Evolutionary conservation across 2,113 vertebrate species (phyloP), one percentile per base, ranked within the genome.

Genomic region (Chionomys nivalis): DNA sequence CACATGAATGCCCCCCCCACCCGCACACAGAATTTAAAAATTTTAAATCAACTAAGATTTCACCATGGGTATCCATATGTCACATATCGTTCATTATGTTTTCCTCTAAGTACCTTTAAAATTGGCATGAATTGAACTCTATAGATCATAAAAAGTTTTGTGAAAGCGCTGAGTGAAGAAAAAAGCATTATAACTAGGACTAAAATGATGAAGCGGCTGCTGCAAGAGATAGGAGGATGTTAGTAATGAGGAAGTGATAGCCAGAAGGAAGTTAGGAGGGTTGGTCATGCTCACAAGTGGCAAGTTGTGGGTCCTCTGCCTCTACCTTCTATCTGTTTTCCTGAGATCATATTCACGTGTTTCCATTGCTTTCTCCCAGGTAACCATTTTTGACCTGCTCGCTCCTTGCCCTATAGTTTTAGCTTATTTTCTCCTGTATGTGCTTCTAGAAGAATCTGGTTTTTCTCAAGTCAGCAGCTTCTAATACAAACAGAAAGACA

Each of bases 21-120:
- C 26, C 1, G 1, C 44, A 33, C 76, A 77, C 26, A 78, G 44
- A 76, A 42, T 76, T 63, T 93, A 21, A 49, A 49, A 70, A 47
- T 49, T 78, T 95, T 85, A 92, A 94, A 87, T 33, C 42, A 93
- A 33, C 49, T 81, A n/a, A 91, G 21, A 81, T 94, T 79, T 94
- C 31, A 88, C 33, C 63, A 75, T 90, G 66, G 24, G 47, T 66
- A 96, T 86, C 65, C 66, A 24, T 11, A 63, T 21, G 75, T 2
- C 95, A 65, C 42, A 36, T 85, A 4, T 5, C 26, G 11, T 73
- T 77, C 49, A 39, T 42, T 87, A 16, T 72, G 2, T 92, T 87
- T 91, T 96, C 58, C 49, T 78, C 93, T 94, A 26, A 72, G 33
- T 86, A 39, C 36, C 65, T 86, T 96, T 85, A 65, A 85, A 89